A percentile compares a stretch with the other conserved stretches of the same genome.
phyloP scores from a whole-genome alignment of 2,113 vertebrate species.

The Serilophus lunatus region DNA sequence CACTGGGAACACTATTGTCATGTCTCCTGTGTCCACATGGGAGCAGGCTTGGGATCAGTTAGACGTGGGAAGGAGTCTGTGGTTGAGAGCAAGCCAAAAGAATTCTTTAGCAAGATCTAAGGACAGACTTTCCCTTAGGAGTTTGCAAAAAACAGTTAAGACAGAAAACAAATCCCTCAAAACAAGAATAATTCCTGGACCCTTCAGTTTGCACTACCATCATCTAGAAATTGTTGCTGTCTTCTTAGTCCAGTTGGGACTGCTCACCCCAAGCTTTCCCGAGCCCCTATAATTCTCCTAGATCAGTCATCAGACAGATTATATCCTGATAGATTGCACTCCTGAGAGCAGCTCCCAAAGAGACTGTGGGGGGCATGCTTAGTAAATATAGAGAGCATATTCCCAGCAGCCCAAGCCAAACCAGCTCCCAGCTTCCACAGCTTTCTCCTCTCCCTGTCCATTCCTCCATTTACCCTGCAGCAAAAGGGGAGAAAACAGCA shows the following conservation, averaged over 20 bases:
- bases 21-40: not conserved
- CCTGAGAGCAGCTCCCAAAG: not conserved
- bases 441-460: not conserved
- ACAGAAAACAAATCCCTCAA: not conserved
- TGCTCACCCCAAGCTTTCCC: not conserved
- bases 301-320: not conserved
- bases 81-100: not conserved
- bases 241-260: not conserved
- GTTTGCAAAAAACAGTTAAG: not conserved
- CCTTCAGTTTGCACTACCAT: not conserved
- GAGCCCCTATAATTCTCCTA: not conserved
- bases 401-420: not conserved
- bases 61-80: not conserved
- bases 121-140: not conserved
- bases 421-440: not conserved
- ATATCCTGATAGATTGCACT: not conserved
- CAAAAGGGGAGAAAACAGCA: not conserved
- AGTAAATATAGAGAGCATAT: not conserved
- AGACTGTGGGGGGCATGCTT: not conserved
- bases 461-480: not conserved
- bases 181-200: not conserved
- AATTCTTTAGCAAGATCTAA: not conserved
- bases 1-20: not conserved
- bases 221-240: not conserved
- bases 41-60: conserved; percentile 20